Base-by-base conservation (phyloP, 2,888 invertebrate species). In the Mesorhabditis spiculigera region DNA sequence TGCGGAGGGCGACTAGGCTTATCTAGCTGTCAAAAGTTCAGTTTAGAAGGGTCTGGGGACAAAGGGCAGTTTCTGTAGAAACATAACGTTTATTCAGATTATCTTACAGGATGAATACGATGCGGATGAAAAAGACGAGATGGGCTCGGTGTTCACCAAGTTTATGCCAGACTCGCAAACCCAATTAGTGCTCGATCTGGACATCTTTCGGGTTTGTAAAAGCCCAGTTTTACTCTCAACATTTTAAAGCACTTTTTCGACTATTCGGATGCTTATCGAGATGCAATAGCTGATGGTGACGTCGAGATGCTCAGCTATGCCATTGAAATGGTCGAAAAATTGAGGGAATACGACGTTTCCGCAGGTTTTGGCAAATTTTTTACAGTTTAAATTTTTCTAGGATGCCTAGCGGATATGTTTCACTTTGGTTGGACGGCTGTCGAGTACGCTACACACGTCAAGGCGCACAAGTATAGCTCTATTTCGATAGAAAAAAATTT, bases 371-470 rank as follows among this genome's bases (percentile, higher is more conserved):
- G 28, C 3, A 28, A 28, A 28, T 28, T 28, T 28, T 28, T 28
- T 28, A 28, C 28, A 28, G 1, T 28, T 28, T 28, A 28, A 28
- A 28, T 28, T 62, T 13, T 70, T 71, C 50, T 77, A 77, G 82
- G 81, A 4, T 85, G 85, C 67, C 71, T 82, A 5, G 75, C 81
- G 0, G 85, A 85, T 71, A 72, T 85, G 71, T 73, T 79, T 63
- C 82, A 85, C 71, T 73, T 85, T 45, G 72, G 81, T 4, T 82
- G 80, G 80, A 83, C 81, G 43, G 82, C 81, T 13, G 81, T 83
- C 63, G 81, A 82, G 45, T 85, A 85, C 65, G 85, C 85, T 0
- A 78, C 79, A 4, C 80, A 81, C 58, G 80, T 81, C 16, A 78
- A 82, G 63, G 78, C 78, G 68, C 75, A 74, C 65, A 73, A n/a